Conservation (phyloP, 2,797 vertebrate genomes). For the Neosilurus hyrtlii region DNA sequence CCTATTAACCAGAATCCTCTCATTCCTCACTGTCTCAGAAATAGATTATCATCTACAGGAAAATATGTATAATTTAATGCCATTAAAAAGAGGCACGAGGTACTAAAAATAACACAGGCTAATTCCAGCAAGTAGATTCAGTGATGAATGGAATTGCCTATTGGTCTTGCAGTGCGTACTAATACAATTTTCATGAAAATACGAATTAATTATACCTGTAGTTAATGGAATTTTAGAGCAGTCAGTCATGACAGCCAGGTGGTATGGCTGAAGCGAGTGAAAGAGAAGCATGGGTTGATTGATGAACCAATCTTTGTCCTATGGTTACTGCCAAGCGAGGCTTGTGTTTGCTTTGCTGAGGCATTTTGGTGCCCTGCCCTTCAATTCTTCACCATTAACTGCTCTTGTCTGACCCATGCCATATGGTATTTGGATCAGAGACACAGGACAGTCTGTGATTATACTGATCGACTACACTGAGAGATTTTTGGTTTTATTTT, state of each 20-base stretch:
- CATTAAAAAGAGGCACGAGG: conserved; percentile 55
- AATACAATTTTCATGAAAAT: conserved; percentile 74
- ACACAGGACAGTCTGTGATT: conserved; percentile 40
- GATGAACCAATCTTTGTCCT: conserved; percentile 54
- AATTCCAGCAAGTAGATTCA: conserved; percentile 68
- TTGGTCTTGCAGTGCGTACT: conserved; percentile 66
- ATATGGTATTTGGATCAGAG: conserved; percentile 64
- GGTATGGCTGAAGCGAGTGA: conserved; percentile 53
- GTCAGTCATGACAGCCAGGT: conserved; percentile 50
- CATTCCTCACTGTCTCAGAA: conserved; percentile 36
- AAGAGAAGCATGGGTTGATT: conserved; percentile 47
- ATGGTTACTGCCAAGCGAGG: conserved; percentile 42
- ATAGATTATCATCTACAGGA: conserved; percentile 44
- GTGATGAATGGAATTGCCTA: conserved; percentile 71
- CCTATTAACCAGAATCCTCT: conserved; percentile 29
- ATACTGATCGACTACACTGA: conserved; percentile 35
- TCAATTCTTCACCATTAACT: conserved; percentile 25
- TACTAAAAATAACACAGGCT: conserved; percentile 72
- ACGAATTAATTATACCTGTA: conserved; percentile 73
- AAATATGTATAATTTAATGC: conserved; percentile 70
- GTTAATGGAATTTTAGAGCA: conserved; percentile 69
- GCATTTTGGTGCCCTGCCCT: conserved; percentile 35
- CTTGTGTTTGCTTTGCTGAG: conserved; percentile 50
- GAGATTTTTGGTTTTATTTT: conserved; percentile 20
- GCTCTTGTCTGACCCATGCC: conserved; percentile 52